Conservation (phyloP, 2,797 vertebrate genomes). For the Lagorchestes hirsutus region DNA sequence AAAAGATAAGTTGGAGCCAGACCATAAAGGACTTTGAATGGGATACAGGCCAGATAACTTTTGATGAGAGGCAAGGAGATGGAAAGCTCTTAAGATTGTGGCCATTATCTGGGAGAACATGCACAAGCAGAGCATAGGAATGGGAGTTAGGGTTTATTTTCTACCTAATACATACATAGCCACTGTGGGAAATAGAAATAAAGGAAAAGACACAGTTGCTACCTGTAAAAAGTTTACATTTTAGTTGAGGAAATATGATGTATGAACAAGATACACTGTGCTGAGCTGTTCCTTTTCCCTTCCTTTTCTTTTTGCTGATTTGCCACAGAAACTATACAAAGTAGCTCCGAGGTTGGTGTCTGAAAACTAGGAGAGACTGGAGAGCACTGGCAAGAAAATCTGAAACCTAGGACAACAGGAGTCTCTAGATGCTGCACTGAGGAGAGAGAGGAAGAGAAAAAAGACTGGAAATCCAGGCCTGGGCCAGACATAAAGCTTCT, state of each 20-base stretch:
- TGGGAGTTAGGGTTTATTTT: neutral
- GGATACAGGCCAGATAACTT: neutral
- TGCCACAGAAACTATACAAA: neutral
- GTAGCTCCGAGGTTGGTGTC: neutral
- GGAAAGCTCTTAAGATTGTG: neutral
- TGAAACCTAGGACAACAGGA: neutral
- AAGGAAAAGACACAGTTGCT: neutral
- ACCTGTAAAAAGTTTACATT: neutral
- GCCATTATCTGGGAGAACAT: neutral
- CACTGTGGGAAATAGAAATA: neutral
- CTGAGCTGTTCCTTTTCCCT: neutral
- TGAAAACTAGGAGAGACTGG: neutral
- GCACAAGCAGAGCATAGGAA: neutral
- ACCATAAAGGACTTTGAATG: neutral
- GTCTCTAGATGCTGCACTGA: neutral
- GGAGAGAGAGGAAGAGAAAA: neutral
- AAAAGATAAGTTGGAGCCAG: neutral
- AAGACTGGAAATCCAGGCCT: neutral
- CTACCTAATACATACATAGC: neutral
- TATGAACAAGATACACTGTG: neutral
- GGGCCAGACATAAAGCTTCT: neutral
- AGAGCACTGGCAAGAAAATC: neutral
- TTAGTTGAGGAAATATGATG: neutral
- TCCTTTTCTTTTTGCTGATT: neutral
- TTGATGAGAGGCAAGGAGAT: neutral